These are phyloP conservation scores for Hoplodrina ambigua DNA, from an alignment of 2,888 invertebrate genomes.

Conservation along the genomic window DNA sequence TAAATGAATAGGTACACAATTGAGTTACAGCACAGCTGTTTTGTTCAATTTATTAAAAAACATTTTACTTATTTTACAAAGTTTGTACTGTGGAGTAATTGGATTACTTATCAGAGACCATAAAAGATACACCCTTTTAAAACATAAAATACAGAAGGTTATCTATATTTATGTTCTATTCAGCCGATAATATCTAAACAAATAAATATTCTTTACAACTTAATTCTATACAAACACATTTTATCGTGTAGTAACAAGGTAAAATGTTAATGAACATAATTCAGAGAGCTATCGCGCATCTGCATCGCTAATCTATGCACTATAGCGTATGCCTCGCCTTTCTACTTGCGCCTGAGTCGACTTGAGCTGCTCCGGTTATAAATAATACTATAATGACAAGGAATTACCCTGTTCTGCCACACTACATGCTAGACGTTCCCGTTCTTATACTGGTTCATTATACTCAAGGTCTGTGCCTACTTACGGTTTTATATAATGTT, in stretches of 20 bases:
- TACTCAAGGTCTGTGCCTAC: constrained; percentile 75
- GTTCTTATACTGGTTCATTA: constrained; percentile 81
- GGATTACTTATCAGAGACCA: constrained; percentile 2
- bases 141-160: constrained; percentile 18
- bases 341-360: constrained; percentile 74
- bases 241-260: constrained; percentile 34
- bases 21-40: constrained; percentile 14
- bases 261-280: constrained; percentile 60
- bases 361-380: constrained; percentile 81
- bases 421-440: constrained; percentile 80
- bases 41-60: constrained; percentile 5
- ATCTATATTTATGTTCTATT: constrained; percentile 37
- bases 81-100: constrained; percentile 5
- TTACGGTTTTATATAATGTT: constrained; percentile 75
- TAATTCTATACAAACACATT: constrained; percentile 55
- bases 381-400: constrained; percentile 89
- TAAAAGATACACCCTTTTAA: constrained; percentile 8
- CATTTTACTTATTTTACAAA: neutral
- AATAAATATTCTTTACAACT: constrained; percentile 61
- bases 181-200: constrained; percentile 44
- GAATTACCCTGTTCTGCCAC: constrained; percentile 86
- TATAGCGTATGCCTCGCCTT: constrained; percentile 71
- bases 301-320: constrained; percentile 68
- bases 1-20: constrained; percentile 6
- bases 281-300: constrained; percentile 57